These are phyloP conservation scores for Drosophila neocordata DNA, from an alignment of 1,140 invertebrate genomes.

Conservation along the genomic window DNA sequence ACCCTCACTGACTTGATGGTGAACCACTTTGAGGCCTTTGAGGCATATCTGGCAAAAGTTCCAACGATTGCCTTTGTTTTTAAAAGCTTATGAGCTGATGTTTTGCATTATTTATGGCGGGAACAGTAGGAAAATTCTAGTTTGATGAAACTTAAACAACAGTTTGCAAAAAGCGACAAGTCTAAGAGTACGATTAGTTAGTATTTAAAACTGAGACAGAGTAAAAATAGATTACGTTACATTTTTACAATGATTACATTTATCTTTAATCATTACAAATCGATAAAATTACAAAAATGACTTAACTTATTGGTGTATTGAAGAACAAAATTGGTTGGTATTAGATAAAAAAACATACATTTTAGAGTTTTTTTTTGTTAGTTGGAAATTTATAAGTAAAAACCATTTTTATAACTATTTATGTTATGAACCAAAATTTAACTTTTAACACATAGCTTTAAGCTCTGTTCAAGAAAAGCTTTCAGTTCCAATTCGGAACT, in stretches of 20 bases:
- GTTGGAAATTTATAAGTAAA: not conserved
- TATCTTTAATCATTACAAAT: not conserved
- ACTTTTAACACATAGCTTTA: conserved; percentile 49
- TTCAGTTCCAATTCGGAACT: not conserved
- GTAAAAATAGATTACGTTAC: no score
- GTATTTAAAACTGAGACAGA: not conserved
- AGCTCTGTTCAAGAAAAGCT: conserved; percentile 19
- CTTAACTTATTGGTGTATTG: not conserved
- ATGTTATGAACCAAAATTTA: not conserved
- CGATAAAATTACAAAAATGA: not conserved
- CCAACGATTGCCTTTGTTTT: conserved; percentile 56
- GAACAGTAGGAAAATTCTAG: conserved; percentile 47
- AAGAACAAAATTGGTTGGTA: not conserved
- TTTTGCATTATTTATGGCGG: conserved; percentile 40
- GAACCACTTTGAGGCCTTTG: conserved; percentile 9
- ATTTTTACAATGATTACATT: no score
- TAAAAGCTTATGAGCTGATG: conserved; percentile 49
- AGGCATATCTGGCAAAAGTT: conserved; percentile 24
- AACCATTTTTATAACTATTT: not conserved
- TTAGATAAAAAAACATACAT: no score
- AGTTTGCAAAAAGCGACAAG: not conserved
- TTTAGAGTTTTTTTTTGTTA: no score
- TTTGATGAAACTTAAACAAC: conserved; percentile 40
- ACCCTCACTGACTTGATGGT: not conserved
- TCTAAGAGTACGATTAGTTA: not conserved